Conservation (phyloP, 2,888 invertebrate species). For the Xestobium rufovillosum region DNA sequence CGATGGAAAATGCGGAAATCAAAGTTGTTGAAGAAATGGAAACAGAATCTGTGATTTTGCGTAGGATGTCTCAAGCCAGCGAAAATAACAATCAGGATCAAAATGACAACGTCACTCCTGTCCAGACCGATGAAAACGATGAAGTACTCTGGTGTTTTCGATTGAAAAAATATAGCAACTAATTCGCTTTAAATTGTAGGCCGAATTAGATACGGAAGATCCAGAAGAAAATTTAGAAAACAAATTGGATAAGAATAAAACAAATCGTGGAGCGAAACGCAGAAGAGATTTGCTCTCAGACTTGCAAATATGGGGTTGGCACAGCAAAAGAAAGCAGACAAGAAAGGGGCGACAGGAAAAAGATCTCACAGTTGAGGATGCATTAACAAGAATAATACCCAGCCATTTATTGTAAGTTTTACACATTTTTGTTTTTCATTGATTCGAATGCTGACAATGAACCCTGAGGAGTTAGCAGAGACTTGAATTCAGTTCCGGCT, state of each 20-base stretch:
- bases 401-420: slow-evolving; percentile 46
- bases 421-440: too few relatives aligned
- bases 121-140: slow-evolving; percentile 39
- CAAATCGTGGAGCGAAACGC: slow-evolving; percentile 44
- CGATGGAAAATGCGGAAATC: slow-evolving; percentile 20
- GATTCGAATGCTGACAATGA: too few relatives aligned
- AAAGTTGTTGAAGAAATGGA: slow-evolving; percentile 35
- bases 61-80: slow-evolving; percentile 37
- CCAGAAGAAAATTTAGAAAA: slow-evolving; percentile 36
- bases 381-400: slow-evolving; percentile 60
- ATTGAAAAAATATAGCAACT: slow-evolving; percentile 5
- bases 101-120: slow-evolving; percentile 33
- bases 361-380: slow-evolving; percentile 61
- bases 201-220: slow-evolving; percentile 38
- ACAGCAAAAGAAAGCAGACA: slow-evolving; percentile 51
- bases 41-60: slow-evolving; percentile 31
- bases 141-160: slow-evolving; percentile 31
- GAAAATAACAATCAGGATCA: slow-evolving; percentile 33
- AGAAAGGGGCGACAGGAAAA: slow-evolving; percentile 50
- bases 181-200: slow-evolving; percentile 19
- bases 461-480: too few relatives aligned
- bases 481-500: too few relatives aligned
- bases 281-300: slow-evolving; percentile 65
- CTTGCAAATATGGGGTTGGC: slow-evolving; percentile 74
- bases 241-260: slow-evolving; percentile 30